Evolutionary conservation across 2,113 vertebrate genomes (phyloP).

Genomic region (Cepphus grylle): DNA sequence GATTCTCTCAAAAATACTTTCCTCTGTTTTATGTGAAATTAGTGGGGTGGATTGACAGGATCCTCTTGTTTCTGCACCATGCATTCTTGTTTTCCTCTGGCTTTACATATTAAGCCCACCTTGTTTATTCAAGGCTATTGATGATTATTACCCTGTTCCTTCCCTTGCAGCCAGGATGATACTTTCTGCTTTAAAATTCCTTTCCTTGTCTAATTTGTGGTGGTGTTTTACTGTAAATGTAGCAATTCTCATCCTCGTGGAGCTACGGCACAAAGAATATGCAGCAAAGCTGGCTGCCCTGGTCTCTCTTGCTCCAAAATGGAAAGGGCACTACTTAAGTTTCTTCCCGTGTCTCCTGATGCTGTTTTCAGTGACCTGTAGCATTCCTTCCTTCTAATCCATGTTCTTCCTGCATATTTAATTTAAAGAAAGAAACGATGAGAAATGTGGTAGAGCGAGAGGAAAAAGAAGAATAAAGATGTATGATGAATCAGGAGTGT

Average conservation of each 20-base stretch:
- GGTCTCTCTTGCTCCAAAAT: neutral
- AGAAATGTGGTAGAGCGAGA: fast-evolving
- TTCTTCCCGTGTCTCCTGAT: neutral
- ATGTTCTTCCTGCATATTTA: neutral
- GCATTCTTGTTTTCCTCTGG: neutral
- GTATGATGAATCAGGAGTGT: neutral
- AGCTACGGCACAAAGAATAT: neutral
- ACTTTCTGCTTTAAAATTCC: neutral
- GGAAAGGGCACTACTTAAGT: neutral
- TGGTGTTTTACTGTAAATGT: neutral
- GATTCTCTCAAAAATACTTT: too few relatives aligned
- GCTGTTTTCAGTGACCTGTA: neutral
- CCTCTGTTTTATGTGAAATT: neutral
- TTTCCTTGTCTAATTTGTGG: neutral
- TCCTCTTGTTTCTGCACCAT: neutral
- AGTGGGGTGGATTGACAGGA: neutral
- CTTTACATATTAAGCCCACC: neutral
- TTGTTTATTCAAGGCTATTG: neutral
- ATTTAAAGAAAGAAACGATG: neutral
- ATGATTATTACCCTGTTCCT: neutral
- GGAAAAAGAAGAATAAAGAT: neutral
- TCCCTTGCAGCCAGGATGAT: neutral
- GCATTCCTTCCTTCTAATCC: neutral
- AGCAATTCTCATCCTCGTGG: neutral
- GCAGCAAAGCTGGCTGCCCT: neutral